Evolutionary conservation across 1,140 invertebrate species (phyloP), one percentile per base, ranked within the genome.

Genomic region (Drosophila pseudoobscura): DNA sequence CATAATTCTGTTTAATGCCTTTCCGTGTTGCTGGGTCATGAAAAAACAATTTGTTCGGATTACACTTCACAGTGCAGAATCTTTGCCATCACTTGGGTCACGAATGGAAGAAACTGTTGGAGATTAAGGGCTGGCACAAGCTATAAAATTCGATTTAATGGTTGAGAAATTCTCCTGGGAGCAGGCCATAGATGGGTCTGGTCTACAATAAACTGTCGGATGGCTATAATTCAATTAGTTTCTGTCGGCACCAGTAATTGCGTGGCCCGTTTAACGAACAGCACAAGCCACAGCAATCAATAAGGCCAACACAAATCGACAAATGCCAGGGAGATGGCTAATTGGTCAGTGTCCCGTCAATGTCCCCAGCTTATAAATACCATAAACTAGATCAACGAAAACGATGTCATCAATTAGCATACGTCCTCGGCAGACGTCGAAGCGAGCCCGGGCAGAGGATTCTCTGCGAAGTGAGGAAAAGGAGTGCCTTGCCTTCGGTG

Each of bases 351-450:
- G 69, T n/a, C 53, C 43, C 17, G 41, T 39, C 46, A 39, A 46
- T 26, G 49, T n/a, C 29, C 24, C 15, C 31, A 11, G 9, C 22
- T 13, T 15, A 17, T 15, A 56, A 56, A 43, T 56, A 56, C 22
- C 5, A 31, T 20, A n/a, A 22, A 20, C 47, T 35, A 7, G 45
- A 20, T 17, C 8, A 39, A 43, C 24, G 49, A 51, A 49, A 69
- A 56, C 52, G 69, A 70, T 69, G 63, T 50, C 63, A 50, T 50
- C 64, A 57, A 70, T 70, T 70, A 70, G 63, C 63, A 70, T 70
- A 70, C 56, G 35, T 13, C 35, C 11, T 57, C 45, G 52, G 20
- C 65, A 50, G 39, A 35, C 50, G 43, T 11, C 56, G 46, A n/a
- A 54, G 41, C 17, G 39, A n/a, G 4, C 26, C 39, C 13, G 15